Conservation (phyloP, 2,888 invertebrate species). For the Carpatolechia fugitivella region DNA sequence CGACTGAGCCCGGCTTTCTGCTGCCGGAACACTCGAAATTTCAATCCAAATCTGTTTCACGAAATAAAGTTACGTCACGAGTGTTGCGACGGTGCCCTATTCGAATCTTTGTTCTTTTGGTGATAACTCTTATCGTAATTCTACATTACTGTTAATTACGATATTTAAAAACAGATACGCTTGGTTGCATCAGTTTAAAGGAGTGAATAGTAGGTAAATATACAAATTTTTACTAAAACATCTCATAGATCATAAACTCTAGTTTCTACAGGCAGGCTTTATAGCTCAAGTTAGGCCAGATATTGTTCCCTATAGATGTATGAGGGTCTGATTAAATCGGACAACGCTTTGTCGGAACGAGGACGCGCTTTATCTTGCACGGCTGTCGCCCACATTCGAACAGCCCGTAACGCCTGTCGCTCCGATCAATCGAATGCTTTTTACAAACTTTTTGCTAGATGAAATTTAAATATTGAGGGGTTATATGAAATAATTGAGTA, state of each 20-base stretch:
- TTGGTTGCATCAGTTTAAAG: too few relatives aligned
- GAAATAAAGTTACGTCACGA: too few relatives aligned
- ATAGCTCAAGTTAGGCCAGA: background rate
- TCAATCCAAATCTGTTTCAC: background rate
- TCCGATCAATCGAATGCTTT: conserved; percentile 21
- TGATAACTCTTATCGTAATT: too few relatives aligned
- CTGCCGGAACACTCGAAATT: background rate
- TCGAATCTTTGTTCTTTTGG: too few relatives aligned
- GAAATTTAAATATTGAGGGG: background rate
- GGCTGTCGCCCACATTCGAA: conserved; percentile 35
- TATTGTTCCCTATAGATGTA: conserved; percentile 7
- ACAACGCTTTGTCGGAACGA: conserved; percentile 31
- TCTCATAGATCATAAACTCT: too few relatives aligned
- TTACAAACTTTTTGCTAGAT: background rate
- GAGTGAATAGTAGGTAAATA: too few relatives aligned
- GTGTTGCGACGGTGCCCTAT: too few relatives aligned
- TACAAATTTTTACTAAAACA: too few relatives aligned
- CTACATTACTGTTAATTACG: too few relatives aligned
- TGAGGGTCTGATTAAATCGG: conserved; percentile 31
- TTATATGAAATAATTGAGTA: too few relatives aligned
- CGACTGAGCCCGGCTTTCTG: background rate
- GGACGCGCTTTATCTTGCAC: conserved; percentile 38
- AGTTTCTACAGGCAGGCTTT: background rate
- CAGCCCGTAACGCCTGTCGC: conserved; percentile 23
- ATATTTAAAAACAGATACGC: too few relatives aligned